Evolutionary conservation across 2,888 invertebrate species (phyloP).

Genomic region (Prosapia bicincta): DNA sequence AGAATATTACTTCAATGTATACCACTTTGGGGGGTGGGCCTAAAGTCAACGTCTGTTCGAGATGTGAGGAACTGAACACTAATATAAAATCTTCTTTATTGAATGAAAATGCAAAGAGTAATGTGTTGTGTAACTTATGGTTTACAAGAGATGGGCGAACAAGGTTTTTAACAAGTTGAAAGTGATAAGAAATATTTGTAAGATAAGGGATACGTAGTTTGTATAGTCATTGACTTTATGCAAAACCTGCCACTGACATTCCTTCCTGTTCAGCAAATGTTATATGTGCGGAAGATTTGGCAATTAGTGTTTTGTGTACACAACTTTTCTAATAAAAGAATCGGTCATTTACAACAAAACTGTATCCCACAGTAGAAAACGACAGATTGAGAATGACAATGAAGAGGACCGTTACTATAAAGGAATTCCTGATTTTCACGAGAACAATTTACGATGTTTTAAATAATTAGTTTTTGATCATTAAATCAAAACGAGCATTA

Average conservation of each 20-base stretch:
- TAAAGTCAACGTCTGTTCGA: conserved; percentile 24
- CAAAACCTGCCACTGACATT: conserved; percentile 3
- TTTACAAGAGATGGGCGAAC: conserved; percentile 35
- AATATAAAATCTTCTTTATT: conserved; percentile 26
- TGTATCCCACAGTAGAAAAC: too few relatives aligned
- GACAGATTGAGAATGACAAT: too few relatives aligned
- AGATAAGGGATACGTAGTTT: conserved; percentile 1
- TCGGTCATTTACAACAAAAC: too few relatives aligned
- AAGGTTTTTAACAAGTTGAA: conserved; percentile 34
- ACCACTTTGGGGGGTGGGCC: conserved; percentile 22
- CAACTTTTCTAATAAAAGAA: background rate
- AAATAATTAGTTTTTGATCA: too few relatives aligned
- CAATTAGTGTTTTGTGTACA: background rate
- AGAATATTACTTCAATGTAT: conserved; percentile 29
- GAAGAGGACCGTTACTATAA: too few relatives aligned
- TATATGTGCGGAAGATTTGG: conserved; percentile 5
- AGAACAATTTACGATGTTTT: too few relatives aligned
- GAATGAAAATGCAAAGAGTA: conserved; percentile 9
- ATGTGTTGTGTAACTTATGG: conserved; percentile 30
- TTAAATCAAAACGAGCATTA: too few relatives aligned
- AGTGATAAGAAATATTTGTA: conserved; percentile 26
- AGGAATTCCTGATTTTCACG: too few relatives aligned
- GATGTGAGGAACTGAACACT: conserved; percentile 21
- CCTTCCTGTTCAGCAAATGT: background rate
- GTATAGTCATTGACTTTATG: background rate